These are phyloP conservation scores for Didymodactylos carnosus DNA, from an alignment of 2,888 invertebrate genomes.

Conservation along the genomic window DNA sequence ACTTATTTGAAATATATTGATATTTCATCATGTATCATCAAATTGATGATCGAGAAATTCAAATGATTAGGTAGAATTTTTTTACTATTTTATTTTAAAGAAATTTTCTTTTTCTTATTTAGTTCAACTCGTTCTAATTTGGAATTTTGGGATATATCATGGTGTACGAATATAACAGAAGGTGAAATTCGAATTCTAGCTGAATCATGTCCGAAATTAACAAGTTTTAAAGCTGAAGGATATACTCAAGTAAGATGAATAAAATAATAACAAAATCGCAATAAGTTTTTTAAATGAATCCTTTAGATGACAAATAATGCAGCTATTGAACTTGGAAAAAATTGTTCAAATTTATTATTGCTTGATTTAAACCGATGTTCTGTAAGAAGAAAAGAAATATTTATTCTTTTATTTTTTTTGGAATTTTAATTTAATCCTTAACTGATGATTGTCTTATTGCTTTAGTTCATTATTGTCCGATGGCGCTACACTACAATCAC, in stretches of 20 bases:
- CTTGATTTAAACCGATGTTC: slow-evolving; percentile 69
- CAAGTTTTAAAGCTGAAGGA: slow-evolving; percentile 37
- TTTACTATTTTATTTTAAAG: neutral
- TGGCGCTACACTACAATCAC: no score
- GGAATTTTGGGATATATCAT: slow-evolving; percentile 79
- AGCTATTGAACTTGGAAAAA: slow-evolving; percentile 61
- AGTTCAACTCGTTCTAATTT: slow-evolving; percentile 66
- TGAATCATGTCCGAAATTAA: slow-evolving; percentile 62
- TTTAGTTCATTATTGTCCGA: slow-evolving; percentile 61
- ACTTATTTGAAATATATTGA: slow-evolving; percentile 44
- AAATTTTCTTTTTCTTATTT: slow-evolving; percentile 17
- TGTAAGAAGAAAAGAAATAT: neutral
- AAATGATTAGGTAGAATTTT: slow-evolving; percentile 47
- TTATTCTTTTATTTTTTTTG: neutral
- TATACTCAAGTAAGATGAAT: slow-evolving; percentile 30
- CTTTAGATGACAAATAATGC: slow-evolving; percentile 50
- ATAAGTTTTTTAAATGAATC: neutral
- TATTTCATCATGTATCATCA: slow-evolving; percentile 67
- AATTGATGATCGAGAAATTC: slow-evolving; percentile 74
- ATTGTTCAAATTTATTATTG: slow-evolving; percentile 65
- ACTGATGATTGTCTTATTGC: slow-evolving; percentile 71
- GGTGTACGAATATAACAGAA: slow-evolving; percentile 83
- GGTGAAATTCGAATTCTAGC: slow-evolving; percentile 65
- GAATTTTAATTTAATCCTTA: slow-evolving; percentile 49
- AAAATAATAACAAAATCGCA: neutral